Base-by-base conservation (phyloP, 2,113 vertebrate genomes). In the Monarcha castaneiventris region DNA sequence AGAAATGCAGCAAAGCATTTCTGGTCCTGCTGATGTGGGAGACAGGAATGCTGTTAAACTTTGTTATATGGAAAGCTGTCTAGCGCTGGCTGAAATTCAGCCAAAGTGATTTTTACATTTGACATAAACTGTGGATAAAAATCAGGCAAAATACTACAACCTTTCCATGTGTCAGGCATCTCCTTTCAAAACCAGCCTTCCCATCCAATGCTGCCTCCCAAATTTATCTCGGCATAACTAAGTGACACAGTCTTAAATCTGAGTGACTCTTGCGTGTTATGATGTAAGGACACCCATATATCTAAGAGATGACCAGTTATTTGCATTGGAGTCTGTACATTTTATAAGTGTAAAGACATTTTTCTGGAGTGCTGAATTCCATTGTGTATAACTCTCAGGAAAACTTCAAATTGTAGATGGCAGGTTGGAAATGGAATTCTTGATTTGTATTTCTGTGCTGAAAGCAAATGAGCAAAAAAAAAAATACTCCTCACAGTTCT, bases 231-330 rank as follows among this genome's bases (percentile, higher is more conserved):
- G 10, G 6, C 11, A 23, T 32, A 68, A 11, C 3, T 48, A 43
- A 41, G 18, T 35, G 76, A 18, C 27, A 23, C 0, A 3, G 6
- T 64, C 25, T 73, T 76, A 88, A 68, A 69, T 37, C 18, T 52
- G 15, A 13, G 9, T 44, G n/a, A 56, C 7, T 16, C 3, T 16
- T 2, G 1, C 30, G 15, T 55, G 11, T 43, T 68, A 7, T 3
- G 11, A 11, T 85, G 33, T 43, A 77, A 82, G 59, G 26, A n/a
- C 5, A 11, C 27, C 43, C 11, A 15, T 22, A 4, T 17, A 26
- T 25, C 9, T n/a, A 67, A 67, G 13, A 55, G 8, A 27, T n/a
- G 15, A 48, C 2, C 23, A 46, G 4, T 54, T 71, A 11, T 20
- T 89, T 91, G 10, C 25, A 41, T 23, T 61, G 27, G 9, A 61